phyloP scores from a whole-genome alignment of 2,797 vertebrate genomes.

The Danio choprae region DNA sequence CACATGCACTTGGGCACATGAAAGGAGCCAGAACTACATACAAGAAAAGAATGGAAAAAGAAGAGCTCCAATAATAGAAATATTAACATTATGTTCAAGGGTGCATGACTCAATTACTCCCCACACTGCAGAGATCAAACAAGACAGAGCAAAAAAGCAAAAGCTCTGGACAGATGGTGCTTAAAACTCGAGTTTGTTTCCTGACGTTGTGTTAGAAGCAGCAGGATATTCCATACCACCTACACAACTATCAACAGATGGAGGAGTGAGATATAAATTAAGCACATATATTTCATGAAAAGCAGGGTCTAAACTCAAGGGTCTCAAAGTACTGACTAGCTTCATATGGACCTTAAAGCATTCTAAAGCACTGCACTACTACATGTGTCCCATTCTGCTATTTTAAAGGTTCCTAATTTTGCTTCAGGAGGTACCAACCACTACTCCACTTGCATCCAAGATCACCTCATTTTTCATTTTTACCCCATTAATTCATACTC shows the following conservation, averaged over 20 bases:
- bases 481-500: too few species aligned
- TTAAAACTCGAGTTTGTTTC: constrained; percentile 44
- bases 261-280: constrained; percentile 23
- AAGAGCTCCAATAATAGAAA: background rate
- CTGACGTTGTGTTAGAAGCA: constrained; percentile 40
- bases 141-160: constrained; percentile 21
- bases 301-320: background rate
- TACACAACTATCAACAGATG: constrained; percentile 43
- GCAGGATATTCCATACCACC: constrained; percentile 46
- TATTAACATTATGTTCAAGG: background rate
- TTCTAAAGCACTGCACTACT: background rate
- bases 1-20: background rate
- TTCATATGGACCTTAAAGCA: background rate
- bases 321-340: background rate
- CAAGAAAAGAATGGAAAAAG: background rate
- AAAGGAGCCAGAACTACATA: background rate
- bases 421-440: too few species aligned
- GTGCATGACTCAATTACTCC: constrained; percentile 12
- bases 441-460: too few species aligned
- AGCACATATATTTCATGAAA: constrained; percentile 18
- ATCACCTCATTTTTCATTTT: too few species aligned
- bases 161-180: constrained; percentile 53
- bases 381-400: too few species aligned
- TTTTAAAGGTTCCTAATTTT: too few species aligned
- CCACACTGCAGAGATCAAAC: constrained; percentile 12